Conservation (phyloP, 2,797 vertebrate species). For the Squalus acanthias region DNA sequence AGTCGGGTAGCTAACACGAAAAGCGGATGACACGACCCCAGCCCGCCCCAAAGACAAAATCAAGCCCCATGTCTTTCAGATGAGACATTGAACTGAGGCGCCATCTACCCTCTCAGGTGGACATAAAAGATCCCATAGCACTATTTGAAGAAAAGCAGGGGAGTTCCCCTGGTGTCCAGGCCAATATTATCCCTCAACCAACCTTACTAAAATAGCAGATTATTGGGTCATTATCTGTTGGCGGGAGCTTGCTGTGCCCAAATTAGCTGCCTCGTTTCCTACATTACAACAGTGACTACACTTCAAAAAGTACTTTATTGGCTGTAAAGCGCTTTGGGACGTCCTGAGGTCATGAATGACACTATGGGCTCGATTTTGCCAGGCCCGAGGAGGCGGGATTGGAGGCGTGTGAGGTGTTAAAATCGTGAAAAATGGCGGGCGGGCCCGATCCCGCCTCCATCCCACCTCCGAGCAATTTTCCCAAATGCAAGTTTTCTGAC, state of each 20-base stretch:
- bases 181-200: not conserved
- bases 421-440: too few relatives aligned
- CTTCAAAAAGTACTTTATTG: not conserved
- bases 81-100: too few relatives aligned
- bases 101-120: not conserved
- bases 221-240: not conserved
- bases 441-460: too few relatives aligned
- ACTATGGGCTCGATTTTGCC: too few relatives aligned
- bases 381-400: too few relatives aligned
- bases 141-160: not conserved
- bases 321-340: not conserved
- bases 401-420: too few relatives aligned
- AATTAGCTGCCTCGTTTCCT: not conserved
- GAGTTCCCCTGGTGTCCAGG: not conserved
- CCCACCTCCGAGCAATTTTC: too few relatives aligned
- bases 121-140: not conserved
- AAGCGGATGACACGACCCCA: too few relatives aligned
- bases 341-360: not conserved
- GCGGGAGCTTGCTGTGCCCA: not conserved
- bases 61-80: not conserved
- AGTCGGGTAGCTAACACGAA: too few relatives aligned
- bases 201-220: not conserved
- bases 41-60: too few relatives aligned
- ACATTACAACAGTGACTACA: not conserved
- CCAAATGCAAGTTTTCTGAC: too few relatives aligned